These are phyloP conservation scores for Colaptes auratus DNA, from an alignment of 2,113 vertebrate genomes.

Conservation along the genomic window DNA sequence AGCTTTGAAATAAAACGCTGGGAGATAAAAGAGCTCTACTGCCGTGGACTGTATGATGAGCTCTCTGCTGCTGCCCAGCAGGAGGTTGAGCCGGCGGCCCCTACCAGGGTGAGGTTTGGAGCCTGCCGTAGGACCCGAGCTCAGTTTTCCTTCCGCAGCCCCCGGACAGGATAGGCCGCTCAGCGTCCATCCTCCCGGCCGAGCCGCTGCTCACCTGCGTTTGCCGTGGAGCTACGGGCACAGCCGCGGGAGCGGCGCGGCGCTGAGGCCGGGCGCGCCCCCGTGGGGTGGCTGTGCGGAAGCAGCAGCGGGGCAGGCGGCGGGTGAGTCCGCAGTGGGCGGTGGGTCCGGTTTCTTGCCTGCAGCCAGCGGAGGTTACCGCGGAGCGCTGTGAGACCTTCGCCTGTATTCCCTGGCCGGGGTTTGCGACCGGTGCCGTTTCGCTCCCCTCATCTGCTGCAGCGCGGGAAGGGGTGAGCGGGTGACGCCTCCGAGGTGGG, in stretches of 20 bases:
- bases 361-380: too few species aligned
- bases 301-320: background rate
- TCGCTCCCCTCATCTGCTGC: background rate
- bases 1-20: background rate
- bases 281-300: background rate
- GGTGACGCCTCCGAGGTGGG: background rate
- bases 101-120: rapidly evolving
- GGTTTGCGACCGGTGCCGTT: rapidly evolving
- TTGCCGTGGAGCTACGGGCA: too few species aligned
- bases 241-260: background rate
- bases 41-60: rapidly evolving
- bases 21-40: background rate
- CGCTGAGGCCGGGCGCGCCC: background rate
- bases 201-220: background rate
- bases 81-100: too few species aligned
- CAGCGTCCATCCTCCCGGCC: rapidly evolving
- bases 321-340: background rate
- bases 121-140: rapidly evolving
- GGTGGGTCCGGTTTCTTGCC: background rate
- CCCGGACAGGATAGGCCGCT: background rate
- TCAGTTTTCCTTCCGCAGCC: background rate
- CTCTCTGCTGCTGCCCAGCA: background rate
- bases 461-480: background rate
- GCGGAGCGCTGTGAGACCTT: background rate
- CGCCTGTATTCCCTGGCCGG: too few species aligned